Evolutionary conservation across 1,140 invertebrate species (phyloP), one percentile per base, ranked within the genome.

Genomic region (Glossosoma conforme): DNA sequence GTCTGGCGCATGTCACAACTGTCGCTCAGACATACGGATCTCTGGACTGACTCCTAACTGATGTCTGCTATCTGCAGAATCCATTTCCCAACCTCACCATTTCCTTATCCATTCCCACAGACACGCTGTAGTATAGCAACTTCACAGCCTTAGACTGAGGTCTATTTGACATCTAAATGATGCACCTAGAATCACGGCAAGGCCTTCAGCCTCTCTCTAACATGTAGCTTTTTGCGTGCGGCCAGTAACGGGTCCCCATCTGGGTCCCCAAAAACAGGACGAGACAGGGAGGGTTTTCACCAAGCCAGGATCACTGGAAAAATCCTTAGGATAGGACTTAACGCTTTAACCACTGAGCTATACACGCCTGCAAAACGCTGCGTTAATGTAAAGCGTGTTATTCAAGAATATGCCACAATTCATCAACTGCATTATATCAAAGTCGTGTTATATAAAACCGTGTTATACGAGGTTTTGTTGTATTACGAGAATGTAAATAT

Each of bases 1-100:
- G 68, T 69, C 54, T 49, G 22, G 17, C 35, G 18, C 40, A n/a
- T n/a, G n/a, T 35, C 43, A 15, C 24, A 17, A 14, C 14, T 9
- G 8, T 9, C 37, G 18, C 5, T 4, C 4, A 33, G n/a, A 44
- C 11, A 11, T 13, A 10, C 17, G 14, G 22, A 28, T 5, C 11
- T 30, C 5, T 30, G 19, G 3, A 8, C 11, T 6, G 5, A 15
- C 3, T 15, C 4, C 22, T 18, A 6, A 9, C 4, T 11, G 18
- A 4, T 24, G 10, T 35, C 18, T 22, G 11, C 25, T 49, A 24
- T 42, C 4, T 8, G 6, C 3, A 25, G n/a, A 5, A 13, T 37
- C 17, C n/a, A 37, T 46, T 46, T 35, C 28, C 13, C 21, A 11
- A 28, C n/a, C 5, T 8, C 18, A 17, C 14, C 4, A 14, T 5